Percentiles rank a stretch among this genome's conserved stretches.
These are phyloP conservation scores for Pterostichus niger DNA, from an alignment of 2,888 invertebrate species.

Conservation along the genomic window DNA sequence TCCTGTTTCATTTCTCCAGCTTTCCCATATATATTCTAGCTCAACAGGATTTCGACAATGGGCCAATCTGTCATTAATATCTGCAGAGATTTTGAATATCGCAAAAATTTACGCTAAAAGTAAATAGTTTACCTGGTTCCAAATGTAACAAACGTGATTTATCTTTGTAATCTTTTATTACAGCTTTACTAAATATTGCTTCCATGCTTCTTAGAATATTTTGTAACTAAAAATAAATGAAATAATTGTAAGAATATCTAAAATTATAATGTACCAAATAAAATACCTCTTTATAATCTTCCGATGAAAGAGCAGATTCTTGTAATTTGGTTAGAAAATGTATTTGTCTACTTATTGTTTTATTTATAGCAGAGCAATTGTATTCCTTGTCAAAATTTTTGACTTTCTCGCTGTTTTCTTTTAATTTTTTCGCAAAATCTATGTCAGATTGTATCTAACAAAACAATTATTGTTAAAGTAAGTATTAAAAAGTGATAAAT, in stretches of 20 bases:
- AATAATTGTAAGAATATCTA: neutral
- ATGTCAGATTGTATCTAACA: slow-evolving; percentile 72
- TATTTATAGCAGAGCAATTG: slow-evolving; percentile 27
- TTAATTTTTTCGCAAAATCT: slow-evolving; percentile 61
- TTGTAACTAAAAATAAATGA: slow-evolving; percentile 75
- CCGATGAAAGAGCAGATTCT: slow-evolving; percentile 83
- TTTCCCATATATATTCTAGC: slow-evolving; percentile 87
- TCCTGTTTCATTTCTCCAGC: slow-evolving; percentile 88
- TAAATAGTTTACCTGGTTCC: slow-evolving; percentile 82
- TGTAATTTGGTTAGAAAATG: slow-evolving; percentile 84
- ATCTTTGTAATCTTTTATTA: slow-evolving; percentile 84
- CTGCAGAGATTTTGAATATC: slow-evolving; percentile 75
- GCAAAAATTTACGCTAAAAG: neutral
- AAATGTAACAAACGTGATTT: slow-evolving; percentile 84
- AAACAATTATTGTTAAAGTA: slow-evolving; percentile 15
- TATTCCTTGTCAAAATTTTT: slow-evolving; percentile 15
- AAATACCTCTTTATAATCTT: slow-evolving; percentile 78
- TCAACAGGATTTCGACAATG: slow-evolving; percentile 88
- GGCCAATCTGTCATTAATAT: slow-evolving; percentile 84
- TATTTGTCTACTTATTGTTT: slow-evolving; percentile 83
- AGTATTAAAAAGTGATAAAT: slow-evolving; percentile 2
- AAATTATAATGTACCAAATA: neutral
- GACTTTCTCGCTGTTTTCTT: slow-evolving; percentile 72
- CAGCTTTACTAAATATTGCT: slow-evolving; percentile 87
- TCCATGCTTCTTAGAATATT: slow-evolving; percentile 86